phyloP scores from a whole-genome alignment of 2,797 vertebrate genomes.

The Pangasius sanitwongsei region DNA sequence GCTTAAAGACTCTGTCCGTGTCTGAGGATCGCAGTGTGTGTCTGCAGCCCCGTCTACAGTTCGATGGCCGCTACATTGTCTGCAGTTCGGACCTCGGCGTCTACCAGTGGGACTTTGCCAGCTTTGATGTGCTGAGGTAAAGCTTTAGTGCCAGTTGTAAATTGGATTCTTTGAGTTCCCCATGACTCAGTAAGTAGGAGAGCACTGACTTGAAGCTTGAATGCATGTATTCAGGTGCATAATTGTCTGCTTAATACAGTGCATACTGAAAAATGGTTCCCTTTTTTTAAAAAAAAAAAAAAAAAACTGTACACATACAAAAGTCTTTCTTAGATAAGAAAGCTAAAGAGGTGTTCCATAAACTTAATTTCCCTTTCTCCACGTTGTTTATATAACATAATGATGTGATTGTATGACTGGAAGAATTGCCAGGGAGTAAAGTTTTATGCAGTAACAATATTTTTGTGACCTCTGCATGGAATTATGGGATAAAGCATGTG shows the following conservation, averaged over 20 bases:
- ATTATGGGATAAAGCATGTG: neutral
- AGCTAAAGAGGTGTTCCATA: neutral
- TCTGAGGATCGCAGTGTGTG: slow-evolving; percentile 95
- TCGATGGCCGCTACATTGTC: slow-evolving; percentile 93
- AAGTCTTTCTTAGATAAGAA: neutral
- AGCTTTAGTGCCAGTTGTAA: neutral
- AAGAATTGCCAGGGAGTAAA: neutral
- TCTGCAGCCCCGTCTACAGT: slow-evolving; percentile 94
- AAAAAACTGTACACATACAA: neutral
- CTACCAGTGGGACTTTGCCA: slow-evolving; percentile 98
- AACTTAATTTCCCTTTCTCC: neutral
- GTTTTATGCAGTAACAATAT: neutral
- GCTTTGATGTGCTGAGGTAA: slow-evolving; percentile 96
- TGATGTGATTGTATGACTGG: neutral
- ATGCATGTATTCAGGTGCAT: neutral
- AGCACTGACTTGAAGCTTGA: neutral
- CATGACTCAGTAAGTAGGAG: neutral
- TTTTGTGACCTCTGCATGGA: neutral
- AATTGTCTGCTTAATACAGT: neutral
- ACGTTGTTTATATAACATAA: neutral
- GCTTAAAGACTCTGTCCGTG: slow-evolving; percentile 92
- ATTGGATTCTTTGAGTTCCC: neutral
- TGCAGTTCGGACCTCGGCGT: slow-evolving; percentile 96
- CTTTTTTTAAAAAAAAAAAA: neutral
- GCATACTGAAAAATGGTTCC: neutral